Evolutionary conservation across 2,888 invertebrate species (phyloP).

Genomic region (Crocallis elinguaria): DNA sequence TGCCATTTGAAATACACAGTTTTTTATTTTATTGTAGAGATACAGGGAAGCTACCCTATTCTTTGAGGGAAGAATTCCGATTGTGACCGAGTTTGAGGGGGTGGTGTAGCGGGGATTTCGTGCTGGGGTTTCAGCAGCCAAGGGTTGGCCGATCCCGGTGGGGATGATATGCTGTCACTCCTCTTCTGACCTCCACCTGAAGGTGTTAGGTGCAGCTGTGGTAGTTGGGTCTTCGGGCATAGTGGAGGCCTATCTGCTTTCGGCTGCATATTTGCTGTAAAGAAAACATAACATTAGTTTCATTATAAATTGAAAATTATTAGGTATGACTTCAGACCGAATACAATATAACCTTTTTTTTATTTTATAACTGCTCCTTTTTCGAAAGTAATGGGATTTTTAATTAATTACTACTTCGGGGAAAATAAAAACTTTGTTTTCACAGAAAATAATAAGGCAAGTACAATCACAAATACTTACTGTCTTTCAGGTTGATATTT

Average conservation of each 20-base stretch:
- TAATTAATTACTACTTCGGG: not conserved
- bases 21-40: slow-evolving; percentile 46
- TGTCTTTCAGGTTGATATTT: slow-evolving; percentile 65
- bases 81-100: slow-evolving; percentile 67
- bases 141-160: slow-evolving; percentile 57
- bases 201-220: slow-evolving; percentile 71
- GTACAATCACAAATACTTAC: slow-evolving; percentile 53
- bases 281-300: slow-evolving; percentile 27
- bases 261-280: slow-evolving; percentile 73
- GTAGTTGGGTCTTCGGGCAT: slow-evolving; percentile 63
- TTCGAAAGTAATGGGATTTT: too few relatives aligned
- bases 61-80: slow-evolving; percentile 73
- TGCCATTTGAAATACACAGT: slow-evolving; percentile 69
- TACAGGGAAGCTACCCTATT: slow-evolving; percentile 64
- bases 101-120: slow-evolving; percentile 76
- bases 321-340: too few relatives aligned
- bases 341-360: not conserved
- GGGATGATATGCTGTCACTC: slow-evolving; percentile 52
- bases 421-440: not conserved
- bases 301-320: slow-evolving; percentile 1
- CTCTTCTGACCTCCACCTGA: slow-evolving; percentile 61
- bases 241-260: slow-evolving; percentile 71
- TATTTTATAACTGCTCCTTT: too few relatives aligned
- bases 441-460: slow-evolving; percentile 6
- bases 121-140: slow-evolving; percentile 73